Percentiles rank a stretch among this genome's conserved stretches.
phyloP scores from a whole-genome alignment of 2,888 invertebrate genomes.

The Crepidodera aurea region DNA sequence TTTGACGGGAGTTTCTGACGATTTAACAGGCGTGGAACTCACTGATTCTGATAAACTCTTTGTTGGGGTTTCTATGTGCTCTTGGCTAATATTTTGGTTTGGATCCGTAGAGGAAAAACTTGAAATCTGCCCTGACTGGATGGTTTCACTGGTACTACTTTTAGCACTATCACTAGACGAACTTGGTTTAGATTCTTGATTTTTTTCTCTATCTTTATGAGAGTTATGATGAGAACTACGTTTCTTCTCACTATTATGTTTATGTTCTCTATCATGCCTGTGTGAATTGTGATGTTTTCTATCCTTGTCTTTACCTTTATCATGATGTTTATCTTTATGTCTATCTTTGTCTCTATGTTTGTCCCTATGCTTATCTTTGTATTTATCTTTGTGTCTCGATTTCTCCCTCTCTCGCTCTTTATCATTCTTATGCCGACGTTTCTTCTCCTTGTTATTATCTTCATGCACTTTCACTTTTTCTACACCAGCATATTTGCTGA shows the following conservation, averaged over 20 bases:
- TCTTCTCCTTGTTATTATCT: constrained; percentile 38
- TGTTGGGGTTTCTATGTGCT: constrained; percentile 5
- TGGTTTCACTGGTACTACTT: background rate
- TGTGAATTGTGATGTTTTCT: constrained; percentile 45
- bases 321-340: constrained; percentile 43
- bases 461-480: constrained; percentile 46
- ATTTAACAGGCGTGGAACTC: constrained; percentile 9
- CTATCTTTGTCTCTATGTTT: constrained; percentile 48
- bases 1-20: background rate
- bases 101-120: constrained; percentile 9
- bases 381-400: constrained; percentile 43
- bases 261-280: constrained; percentile 44
- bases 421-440: constrained; percentile 21
- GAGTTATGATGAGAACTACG: constrained; percentile 41
- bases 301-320: constrained; percentile 45
- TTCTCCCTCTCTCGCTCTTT: constrained; percentile 37
- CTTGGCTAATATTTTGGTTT: background rate
- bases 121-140: background rate
- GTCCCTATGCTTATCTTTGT: constrained; percentile 47
- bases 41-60: constrained; percentile 14
- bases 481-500: constrained; percentile 44
- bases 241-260: constrained; percentile 42
- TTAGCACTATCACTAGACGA: constrained; percentile 28
- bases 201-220: constrained; percentile 39
- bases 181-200: constrained; percentile 18